Conservation (phyloP, 1,140 invertebrate genomes). For the Whitmania pigra region DNA sequence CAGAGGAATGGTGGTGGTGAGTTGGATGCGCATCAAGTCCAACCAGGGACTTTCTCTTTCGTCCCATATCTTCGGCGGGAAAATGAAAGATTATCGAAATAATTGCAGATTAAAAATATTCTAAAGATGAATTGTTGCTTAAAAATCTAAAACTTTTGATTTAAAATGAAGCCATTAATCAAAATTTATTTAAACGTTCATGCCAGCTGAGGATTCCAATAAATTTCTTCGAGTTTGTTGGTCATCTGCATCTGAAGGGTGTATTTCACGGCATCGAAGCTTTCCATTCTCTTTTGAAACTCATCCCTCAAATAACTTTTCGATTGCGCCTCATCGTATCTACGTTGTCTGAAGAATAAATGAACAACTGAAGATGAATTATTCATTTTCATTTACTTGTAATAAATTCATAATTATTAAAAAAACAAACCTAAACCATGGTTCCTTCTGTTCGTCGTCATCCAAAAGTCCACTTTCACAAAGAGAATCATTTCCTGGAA, state of each 20-base stretch:
- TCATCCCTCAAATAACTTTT: slow-evolving; percentile 17
- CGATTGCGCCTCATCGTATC: background rate
- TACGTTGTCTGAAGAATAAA: background rate
- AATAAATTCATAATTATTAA: background rate
- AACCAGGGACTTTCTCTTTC: slow-evolving; percentile 19
- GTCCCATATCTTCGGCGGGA: slow-evolving; percentile 19
- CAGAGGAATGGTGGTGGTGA: slow-evolving; percentile 18
- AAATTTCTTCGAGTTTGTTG: background rate
- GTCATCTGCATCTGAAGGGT: slow-evolving; percentile 19
- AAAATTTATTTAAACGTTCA: too few species aligned
- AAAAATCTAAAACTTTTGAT: too few species aligned
- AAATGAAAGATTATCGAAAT: background rate
- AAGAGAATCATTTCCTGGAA: background rate
- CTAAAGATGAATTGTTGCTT: too few species aligned
- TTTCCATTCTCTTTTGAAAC: slow-evolving; percentile 17
- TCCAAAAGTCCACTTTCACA: slow-evolving; percentile 12
- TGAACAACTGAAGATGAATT: background rate
- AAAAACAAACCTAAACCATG: slow-evolving; percentile 4
- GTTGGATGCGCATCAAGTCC: slow-evolving; percentile 16
- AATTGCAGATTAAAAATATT: background rate
- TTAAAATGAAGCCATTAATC: too few species aligned
- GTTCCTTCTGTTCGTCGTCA: slow-evolving; percentile 17
- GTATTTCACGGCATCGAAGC: slow-evolving; percentile 15
- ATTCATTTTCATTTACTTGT: too few species aligned
- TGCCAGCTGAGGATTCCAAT: slow-evolving; percentile 21